Evolutionary conservation across 2,888 invertebrate genomes (phyloP).

Genomic region (Pristionchus japonicus): DNA sequence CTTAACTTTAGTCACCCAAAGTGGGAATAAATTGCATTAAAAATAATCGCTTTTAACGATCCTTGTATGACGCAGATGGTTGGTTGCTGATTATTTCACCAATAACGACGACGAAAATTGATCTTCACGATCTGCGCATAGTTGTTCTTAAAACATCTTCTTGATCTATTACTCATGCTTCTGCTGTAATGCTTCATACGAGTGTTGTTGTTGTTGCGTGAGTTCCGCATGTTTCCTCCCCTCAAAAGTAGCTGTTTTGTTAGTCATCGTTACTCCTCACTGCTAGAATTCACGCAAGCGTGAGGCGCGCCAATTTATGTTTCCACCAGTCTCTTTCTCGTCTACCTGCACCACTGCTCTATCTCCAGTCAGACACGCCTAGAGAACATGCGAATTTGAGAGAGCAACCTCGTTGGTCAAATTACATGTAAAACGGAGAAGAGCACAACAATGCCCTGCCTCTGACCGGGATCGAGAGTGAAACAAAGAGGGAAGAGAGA

Average conservation of each 20-base stretch:
- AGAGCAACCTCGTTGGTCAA: neutral
- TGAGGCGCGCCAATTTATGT: slow-evolving; percentile 30
- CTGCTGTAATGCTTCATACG: neutral
- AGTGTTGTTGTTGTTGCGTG: neutral
- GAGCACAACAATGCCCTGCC: neutral
- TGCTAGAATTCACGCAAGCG: neutral
- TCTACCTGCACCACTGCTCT: neutral
- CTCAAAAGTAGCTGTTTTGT: neutral
- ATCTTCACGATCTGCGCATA: too few relatives aligned
- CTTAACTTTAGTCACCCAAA: neutral
- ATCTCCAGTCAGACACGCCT: neutral
- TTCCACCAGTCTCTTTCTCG: neutral
- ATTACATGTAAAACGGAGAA: neutral
- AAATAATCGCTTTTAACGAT: too few relatives aligned
- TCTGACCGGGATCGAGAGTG: neutral
- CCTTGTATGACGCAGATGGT: neutral
- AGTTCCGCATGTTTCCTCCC: neutral
- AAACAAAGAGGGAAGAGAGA: neutral
- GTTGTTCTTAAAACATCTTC: too few relatives aligned
- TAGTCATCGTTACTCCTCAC: neutral
- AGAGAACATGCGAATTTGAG: neutral
- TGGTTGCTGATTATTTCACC: too few relatives aligned
- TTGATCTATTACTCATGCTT: neutral
- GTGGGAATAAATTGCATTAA: too few relatives aligned
- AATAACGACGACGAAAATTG: too few relatives aligned